Percentiles rank a stretch among this genome's conserved stretches.
Conservation (phyloP, 2,888 invertebrate species). For the Frankliniella intonsa region DNA sequence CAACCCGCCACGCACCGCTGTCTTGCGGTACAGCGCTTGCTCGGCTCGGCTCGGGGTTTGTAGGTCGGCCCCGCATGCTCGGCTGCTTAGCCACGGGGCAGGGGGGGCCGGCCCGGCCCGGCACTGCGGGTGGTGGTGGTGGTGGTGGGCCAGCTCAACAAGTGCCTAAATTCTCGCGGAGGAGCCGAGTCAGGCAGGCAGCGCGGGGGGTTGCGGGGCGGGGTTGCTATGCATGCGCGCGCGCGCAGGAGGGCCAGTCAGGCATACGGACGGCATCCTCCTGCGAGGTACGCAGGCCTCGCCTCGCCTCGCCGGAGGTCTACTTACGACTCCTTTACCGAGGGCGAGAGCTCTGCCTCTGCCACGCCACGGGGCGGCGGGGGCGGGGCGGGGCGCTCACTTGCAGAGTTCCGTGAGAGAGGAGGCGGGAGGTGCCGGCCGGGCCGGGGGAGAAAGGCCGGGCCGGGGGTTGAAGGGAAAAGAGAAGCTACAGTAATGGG, state of each 20-base stretch:
- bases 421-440: no score
- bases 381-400: no score
- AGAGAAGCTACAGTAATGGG: constrained; percentile 27
- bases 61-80: no score
- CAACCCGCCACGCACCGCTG: no score
- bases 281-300: neutral
- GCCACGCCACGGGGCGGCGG: no score
- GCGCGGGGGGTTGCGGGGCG: neutral
- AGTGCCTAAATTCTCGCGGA: constrained; percentile 19
- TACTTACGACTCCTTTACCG: neutral
- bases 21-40: no score
- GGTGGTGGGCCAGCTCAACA: neutral
- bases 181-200: neutral
- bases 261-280: neutral
- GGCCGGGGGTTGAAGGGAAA: neutral
- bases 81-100: neutral
- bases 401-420: neutral
- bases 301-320: neutral
- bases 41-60: no score
- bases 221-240: neutral
- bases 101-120: neutral
- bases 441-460: no score
- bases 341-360: no score
- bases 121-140: neutral
- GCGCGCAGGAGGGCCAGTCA: neutral